Evolutionary conservation across 2,888 invertebrate species (phyloP).

Genomic region (Steinernema carpocapsae): DNA sequence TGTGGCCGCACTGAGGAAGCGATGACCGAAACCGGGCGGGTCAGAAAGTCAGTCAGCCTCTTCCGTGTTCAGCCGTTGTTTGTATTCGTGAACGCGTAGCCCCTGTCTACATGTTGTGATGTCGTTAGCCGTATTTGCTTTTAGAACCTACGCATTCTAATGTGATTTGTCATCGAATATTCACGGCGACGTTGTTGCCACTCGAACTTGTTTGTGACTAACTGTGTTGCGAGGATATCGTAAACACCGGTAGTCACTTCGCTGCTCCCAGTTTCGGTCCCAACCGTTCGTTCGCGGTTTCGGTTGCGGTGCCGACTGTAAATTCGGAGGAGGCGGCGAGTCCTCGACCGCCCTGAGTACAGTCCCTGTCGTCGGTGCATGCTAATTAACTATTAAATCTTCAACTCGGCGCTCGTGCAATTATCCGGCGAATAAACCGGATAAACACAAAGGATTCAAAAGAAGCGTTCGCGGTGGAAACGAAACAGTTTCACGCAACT

Average conservation of each 20-base stretch:
- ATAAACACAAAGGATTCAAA: slow-evolving; percentile 25
- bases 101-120: not conserved
- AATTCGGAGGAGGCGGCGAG: not conserved
- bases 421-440: slow-evolving; percentile 29
- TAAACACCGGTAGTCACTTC: not conserved
- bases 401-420: slow-evolving; percentile 17
- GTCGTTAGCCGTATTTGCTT: slow-evolving; percentile 17
- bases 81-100: not conserved
- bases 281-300: not conserved
- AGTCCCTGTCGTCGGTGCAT: not conserved
- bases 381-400: slow-evolving; percentile 28
- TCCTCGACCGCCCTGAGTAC: not conserved
- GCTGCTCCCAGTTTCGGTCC: not conserved
- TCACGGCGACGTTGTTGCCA: not conserved
- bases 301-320: not conserved
- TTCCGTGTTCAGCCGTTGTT: slow-evolving; percentile 4
- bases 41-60: no score
- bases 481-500: slow-evolving; percentile 21
- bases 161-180: slow-evolving; percentile 31
- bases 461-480: not conserved
- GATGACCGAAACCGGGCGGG: no score
- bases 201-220: slow-evolving; percentile 30
- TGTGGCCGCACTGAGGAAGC: no score
- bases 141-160: slow-evolving; percentile 15
- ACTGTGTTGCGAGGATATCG: slow-evolving; percentile 8